Conservation (phyloP, 2,797 vertebrate genomes). For the Micropoecilia bifurca region DNA sequence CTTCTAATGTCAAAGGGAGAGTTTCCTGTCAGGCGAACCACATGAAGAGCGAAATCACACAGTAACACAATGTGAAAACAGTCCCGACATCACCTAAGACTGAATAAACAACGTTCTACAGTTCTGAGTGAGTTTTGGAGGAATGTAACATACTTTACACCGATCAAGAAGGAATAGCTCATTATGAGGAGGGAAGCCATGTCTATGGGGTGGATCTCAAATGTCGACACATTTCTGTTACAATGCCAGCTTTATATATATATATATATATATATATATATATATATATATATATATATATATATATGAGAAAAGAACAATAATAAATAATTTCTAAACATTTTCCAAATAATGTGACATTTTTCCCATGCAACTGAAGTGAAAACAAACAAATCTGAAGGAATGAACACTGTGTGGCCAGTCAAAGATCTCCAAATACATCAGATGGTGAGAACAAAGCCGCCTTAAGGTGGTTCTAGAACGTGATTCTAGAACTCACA, state of each 20-base stretch:
- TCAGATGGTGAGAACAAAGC: not conserved
- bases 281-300: not conserved
- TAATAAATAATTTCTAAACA: not conserved
- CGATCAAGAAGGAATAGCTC: not conserved
- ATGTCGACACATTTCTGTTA: not conserved
- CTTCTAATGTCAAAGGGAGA: not conserved
- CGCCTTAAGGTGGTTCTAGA: not conserved
- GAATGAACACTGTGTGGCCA: not conserved
- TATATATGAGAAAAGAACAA: not conserved
- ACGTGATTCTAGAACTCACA: not conserved
- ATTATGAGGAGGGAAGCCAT: not conserved
- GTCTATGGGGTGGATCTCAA: not conserved
- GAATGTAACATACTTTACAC: not conserved
- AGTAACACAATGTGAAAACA: not conserved
- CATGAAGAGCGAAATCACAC: not conserved
- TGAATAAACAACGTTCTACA: not conserved
- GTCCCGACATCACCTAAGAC: not conserved
- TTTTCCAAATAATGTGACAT: not conserved
- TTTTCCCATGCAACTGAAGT: not conserved
- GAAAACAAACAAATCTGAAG: not conserved
- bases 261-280: too few relatives aligned
- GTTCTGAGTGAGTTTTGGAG: not conserved
- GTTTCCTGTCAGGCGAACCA: not conserved
- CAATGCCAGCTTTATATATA: not conserved
- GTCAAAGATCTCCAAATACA: not conserved